A percentile compares a stretch with the other conserved stretches of the same genome.
Evolutionary conservation across 2,113 vertebrate species (phyloP).

Genomic region (Amazona vittata): DNA sequence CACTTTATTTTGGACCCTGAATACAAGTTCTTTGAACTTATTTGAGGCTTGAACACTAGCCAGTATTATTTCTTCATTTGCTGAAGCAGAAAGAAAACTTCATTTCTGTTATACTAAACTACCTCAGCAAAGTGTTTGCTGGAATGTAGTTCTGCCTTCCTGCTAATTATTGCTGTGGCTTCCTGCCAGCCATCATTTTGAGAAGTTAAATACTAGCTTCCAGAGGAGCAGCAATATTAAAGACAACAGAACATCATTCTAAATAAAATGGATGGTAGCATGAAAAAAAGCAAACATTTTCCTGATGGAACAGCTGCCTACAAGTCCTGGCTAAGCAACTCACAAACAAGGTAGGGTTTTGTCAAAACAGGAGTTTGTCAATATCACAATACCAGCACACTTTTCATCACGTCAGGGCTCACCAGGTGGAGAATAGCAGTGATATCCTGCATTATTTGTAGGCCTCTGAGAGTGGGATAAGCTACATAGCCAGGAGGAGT

Average conservation of each 20-base stretch:
- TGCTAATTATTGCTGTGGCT: not conserved
- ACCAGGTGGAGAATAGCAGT: not conserved
- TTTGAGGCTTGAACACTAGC: not conserved
- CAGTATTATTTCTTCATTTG: not conserved
- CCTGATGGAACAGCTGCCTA: not conserved
- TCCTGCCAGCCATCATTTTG: not conserved
- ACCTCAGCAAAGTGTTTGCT: not conserved
- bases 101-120: not conserved
- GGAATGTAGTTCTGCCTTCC: not conserved
- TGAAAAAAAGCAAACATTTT: not conserved
- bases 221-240: not conserved
- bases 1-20: not conserved
- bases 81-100: not conserved
- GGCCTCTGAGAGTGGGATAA: not conserved
- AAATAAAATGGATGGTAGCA: not conserved
- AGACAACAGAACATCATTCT: not conserved
- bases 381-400: not conserved
- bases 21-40: not conserved
- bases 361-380: not conserved
- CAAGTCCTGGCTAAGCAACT: not conserved
- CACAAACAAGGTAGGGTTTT: not conserved
- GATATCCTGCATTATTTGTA: not conserved
- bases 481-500: not conserved
- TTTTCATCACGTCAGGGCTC: not conserved
- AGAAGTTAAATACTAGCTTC: not conserved